Evolutionary conservation across 2,888 invertebrate genomes (phyloP), one percentile per base, ranked within the genome.

Genomic region (Xiphydria camelus): DNA sequence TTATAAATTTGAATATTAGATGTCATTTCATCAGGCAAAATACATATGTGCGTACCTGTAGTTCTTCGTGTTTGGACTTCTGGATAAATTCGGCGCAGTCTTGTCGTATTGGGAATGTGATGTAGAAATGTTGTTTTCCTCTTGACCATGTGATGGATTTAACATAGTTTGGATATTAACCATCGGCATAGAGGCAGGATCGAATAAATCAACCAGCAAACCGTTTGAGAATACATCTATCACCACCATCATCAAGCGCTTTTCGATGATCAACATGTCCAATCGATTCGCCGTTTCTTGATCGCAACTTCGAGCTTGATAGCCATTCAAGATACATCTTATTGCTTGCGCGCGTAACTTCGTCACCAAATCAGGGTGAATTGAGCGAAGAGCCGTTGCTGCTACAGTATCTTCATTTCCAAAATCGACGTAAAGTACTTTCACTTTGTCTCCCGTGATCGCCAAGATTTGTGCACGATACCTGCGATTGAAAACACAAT

Each of bases 371-470:
- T 85, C 82, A 3, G 83, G 79, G 3, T 83, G 82, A 17, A 91
- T 86, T 15, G 79, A 77, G 47, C 85, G 83, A 19, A 91, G 73
- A 23, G 83, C 76, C 7, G 79, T 76, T 1, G 79, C 70, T 4
- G 80, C 73, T 1, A 93, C 83, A n/a, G 81, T 81, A 68, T 94
- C 94, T 64, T 91, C 88, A 76, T 97, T 97, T 4, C 98, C 98
- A 77, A 91, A 99, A 78, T 99, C 98, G 10, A 98, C 87, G 77
- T 94, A 98, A 2, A 86, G 80, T 1, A 98, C 88, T 42, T 83
- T 77, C 1, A 86, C 81, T 49, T 82, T 82, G 22, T 76, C 76
- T 4, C 79, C 79, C 1, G 78, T 79, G 3, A 85, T 76, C 26
- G 83, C 82, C 50, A 85, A 79, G 5, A 96, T 83, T 66, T 84